Base-by-base conservation (phyloP, 1,140 invertebrate species). In the Sweltsa coloradensis region DNA sequence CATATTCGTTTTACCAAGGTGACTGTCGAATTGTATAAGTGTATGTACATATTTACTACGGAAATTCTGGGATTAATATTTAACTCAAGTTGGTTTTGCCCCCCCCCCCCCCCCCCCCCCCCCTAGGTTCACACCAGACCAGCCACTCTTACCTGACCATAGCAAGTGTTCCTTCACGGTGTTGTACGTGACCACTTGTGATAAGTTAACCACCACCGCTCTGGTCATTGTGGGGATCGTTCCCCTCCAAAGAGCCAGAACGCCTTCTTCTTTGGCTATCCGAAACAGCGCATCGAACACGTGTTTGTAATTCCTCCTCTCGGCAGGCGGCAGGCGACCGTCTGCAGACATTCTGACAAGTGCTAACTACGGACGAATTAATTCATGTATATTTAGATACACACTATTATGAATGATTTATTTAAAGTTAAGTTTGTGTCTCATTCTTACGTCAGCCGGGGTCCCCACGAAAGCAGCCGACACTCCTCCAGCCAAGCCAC, bases 321-420 rank as follows among this genome's bases (percentile, higher is more conserved):
- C 71, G 0, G 70, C 77, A 21, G 54, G 43, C 3, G 86, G 85
- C 44, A 86, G 56, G 27, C 78, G 66, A 9, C 81, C 83, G 65
- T 89, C 85, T 7, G 79, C 62, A 31, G 83, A 85, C 85, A 89
- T 89, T 51, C 86, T 67, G 31, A 84, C 76, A 0, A 84, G 59
- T 0, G 75, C 70, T 1, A 78, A 64, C 53, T 67, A 31, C n/a
- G 36, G 47, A 2, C 22, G 23, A 3, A 9, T 3, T 13, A n/a
- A 26, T 6, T 6, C 3, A 3, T 46, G 2, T 44, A 31, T 21
- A 43, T 29, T n/a, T n/a, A n/a, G n/a, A n/a, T n/a, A n/a, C n/a
- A n/a, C n/a, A n/a, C n/a, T n/a, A n/a, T n/a, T n/a, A n/a, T n/a
- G n/a, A n/a, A n/a, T n/a, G n/a, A n/a, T n/a, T n/a, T n/a, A n/a